These are phyloP conservation scores for Orchesellides sinensis DNA, from an alignment of 2,888 invertebrate genomes.

Conservation along the genomic window DNA sequence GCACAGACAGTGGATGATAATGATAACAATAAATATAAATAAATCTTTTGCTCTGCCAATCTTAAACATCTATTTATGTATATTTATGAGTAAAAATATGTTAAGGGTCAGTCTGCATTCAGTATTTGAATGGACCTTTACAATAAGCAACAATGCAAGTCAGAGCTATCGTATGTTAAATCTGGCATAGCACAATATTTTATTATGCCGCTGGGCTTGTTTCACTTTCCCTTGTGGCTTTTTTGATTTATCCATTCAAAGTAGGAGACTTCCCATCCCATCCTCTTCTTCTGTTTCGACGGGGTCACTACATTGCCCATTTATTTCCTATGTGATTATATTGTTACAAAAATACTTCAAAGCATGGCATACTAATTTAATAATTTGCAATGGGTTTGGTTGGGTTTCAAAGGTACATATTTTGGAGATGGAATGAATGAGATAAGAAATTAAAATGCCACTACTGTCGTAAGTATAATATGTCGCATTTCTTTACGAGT, in stretches of 20 bases:
- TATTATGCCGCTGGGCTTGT: constrained; percentile 2
- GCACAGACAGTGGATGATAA: neutral
- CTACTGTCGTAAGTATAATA: no score
- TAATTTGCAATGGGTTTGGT: neutral
- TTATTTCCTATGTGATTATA: constrained; percentile 15
- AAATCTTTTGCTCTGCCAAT: neutral
- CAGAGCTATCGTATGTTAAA: neutral
- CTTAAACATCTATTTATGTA: constrained; percentile 2
- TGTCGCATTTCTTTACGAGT: no score
- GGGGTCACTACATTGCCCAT: constrained; percentile 20
- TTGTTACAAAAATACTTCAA: constrained; percentile 30
- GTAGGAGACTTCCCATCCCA: neutral
- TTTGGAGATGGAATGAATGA: no score
- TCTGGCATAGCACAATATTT: no score
- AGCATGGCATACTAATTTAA: neutral
- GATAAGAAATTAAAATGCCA: no score
- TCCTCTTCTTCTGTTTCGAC: neutral
- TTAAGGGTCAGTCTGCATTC: constrained; percentile 7
- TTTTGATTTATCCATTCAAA: constrained; percentile 17
- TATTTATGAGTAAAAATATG: constrained; percentile 40
- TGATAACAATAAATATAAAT: constrained; percentile 26
- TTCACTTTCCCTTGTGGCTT: constrained; percentile 53
- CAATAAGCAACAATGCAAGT: neutral
- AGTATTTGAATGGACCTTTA: neutral
- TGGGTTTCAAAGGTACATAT: no score